Evolutionary conservation across 2,888 invertebrate genomes (phyloP).

Genomic region (Athalia circularis): DNA sequence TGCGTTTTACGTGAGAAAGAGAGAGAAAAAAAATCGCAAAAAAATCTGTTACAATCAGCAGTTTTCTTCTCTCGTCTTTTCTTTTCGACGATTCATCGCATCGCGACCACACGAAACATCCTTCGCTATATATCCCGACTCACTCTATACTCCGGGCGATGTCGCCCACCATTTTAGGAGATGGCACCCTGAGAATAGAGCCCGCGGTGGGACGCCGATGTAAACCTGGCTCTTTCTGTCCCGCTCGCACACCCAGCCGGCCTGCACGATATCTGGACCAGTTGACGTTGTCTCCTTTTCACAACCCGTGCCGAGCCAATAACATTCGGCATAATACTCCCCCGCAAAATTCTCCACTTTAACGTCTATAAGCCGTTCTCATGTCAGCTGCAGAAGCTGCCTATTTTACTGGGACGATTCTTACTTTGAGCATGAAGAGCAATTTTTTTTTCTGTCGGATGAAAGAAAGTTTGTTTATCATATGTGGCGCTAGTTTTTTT

Average conservation of each 20-base stretch:
- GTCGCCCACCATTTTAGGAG: conserved; percentile 71
- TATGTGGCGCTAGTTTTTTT: too few species aligned
- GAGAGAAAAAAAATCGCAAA: neutral
- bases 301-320: conserved; percentile 45
- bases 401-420: too few species aligned
- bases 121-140: conserved; percentile 34
- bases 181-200: conserved; percentile 68
- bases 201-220: conserved; percentile 50
- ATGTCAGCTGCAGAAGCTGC: neutral
- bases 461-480: too few species aligned
- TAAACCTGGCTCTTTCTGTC: conserved; percentile 44
- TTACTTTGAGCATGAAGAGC: too few species aligned
- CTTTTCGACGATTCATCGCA: neutral
- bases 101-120: conserved; percentile 19
- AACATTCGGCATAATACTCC: conserved; percentile 45
- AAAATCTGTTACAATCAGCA: neutral
- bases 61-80: neutral
- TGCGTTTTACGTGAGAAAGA: neutral
- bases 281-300: conserved; percentile 44
- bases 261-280: conserved; percentile 32
- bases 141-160: conserved; percentile 45
- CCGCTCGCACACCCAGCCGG: conserved; percentile 15
- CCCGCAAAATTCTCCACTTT: conserved; percentile 43
- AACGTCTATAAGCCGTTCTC: neutral
- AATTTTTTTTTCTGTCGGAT: too few species aligned